Conservation (phyloP, 2,113 vertebrate species). For the Rafetus swinhoei region DNA sequence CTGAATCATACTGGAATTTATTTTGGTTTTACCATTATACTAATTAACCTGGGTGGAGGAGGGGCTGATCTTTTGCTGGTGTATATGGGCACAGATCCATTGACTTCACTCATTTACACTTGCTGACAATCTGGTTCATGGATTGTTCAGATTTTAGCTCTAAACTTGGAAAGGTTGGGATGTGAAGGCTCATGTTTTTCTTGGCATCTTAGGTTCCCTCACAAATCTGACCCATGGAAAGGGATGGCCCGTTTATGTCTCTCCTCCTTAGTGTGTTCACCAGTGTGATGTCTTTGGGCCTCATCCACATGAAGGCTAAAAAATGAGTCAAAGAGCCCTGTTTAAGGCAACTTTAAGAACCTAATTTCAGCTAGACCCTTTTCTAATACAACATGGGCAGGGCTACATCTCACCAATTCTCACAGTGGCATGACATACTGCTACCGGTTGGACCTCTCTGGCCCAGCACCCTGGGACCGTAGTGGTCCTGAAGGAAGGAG, state of each 20-base stretch:
- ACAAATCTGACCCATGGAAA: neutral
- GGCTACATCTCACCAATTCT: neutral
- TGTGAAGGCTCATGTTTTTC: neutral
- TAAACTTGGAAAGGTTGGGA: neutral
- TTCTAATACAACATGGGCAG: neutral
- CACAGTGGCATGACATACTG: neutral
- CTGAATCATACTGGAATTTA: neutral
- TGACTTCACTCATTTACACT: too few relatives aligned
- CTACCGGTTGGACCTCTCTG: neutral
- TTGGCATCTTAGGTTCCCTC: neutral
- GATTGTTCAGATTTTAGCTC: too few relatives aligned
- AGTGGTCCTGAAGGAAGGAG: too few relatives aligned
- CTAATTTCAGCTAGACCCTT: neutral
- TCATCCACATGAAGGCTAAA: neutral
- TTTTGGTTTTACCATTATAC: neutral
- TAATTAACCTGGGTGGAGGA: accelerated
- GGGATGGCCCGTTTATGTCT: neutral
- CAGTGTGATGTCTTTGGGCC: neutral
- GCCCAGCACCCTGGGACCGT: too few relatives aligned
- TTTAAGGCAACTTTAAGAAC: neutral
- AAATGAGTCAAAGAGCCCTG: neutral
- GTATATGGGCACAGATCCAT: accelerated
- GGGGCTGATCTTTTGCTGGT: neutral
- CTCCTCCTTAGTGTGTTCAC: neutral
- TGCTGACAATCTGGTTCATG: too few relatives aligned